Evolutionary conservation across 2,113 vertebrate species (phyloP).

Genomic region (Nesogale talazaci): DNA sequence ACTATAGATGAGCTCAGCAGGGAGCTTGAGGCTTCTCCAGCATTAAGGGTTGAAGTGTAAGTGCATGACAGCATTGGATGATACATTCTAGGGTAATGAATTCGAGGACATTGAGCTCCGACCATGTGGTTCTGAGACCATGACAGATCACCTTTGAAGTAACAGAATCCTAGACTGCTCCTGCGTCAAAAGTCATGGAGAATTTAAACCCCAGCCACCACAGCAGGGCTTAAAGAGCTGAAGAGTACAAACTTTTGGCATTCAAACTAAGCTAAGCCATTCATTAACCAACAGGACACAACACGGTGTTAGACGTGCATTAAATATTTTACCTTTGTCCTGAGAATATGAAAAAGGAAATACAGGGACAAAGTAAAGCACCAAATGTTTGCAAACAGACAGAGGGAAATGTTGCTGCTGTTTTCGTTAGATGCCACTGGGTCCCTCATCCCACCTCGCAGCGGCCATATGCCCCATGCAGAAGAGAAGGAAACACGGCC

Average conservation of each 20-base stretch:
- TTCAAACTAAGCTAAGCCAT: conserved; percentile 31
- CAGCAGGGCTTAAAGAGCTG: neutral
- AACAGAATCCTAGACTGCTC: conserved; percentile 4
- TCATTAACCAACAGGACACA: conserved; percentile 49
- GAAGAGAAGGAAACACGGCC: too few species aligned
- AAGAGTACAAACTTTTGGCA: conserved; percentile 43
- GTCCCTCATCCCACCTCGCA: too few species aligned
- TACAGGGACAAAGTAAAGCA: neutral
- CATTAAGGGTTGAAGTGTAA: neutral
- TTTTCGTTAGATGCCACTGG: too few species aligned
- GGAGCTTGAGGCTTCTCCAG: neutral
- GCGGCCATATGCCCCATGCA: too few species aligned
- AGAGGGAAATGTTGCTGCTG: neutral
- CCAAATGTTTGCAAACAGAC: neutral
- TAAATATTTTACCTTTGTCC: neutral
- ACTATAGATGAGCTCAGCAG: neutral
- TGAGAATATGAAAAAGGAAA: neutral
- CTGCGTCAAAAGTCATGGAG: neutral
- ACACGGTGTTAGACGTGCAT: neutral
- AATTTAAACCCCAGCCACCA: neutral
- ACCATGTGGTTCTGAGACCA: neutral
- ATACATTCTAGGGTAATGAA: neutral
- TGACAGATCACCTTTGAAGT: neutral
- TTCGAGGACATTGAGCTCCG: neutral
- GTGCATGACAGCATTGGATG: neutral